Conservation (phyloP, 2,888 invertebrate genomes). For the Ormyrus labotus region DNA sequence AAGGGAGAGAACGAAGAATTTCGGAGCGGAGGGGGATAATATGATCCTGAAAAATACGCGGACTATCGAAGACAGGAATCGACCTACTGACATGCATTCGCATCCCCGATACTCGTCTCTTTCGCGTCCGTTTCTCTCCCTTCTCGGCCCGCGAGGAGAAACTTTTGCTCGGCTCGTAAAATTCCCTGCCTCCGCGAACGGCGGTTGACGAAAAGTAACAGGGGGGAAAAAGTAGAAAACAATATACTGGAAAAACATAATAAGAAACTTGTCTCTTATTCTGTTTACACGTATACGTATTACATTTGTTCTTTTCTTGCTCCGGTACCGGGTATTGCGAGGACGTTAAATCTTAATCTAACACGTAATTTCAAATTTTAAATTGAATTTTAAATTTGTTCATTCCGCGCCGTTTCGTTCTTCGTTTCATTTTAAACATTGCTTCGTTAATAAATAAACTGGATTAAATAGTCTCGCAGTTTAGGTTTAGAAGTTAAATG, state of each 20-base stretch:
- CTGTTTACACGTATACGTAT: constrained; percentile 29
- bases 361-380: neutral
- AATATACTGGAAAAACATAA: constrained; percentile 39
- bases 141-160: constrained; percentile 13
- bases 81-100: constrained; percentile 56
- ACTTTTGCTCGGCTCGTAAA: constrained; percentile 52
- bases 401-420: too few relatives aligned
- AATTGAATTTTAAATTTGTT: too few relatives aligned
- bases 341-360: neutral
- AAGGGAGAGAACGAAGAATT: neutral
- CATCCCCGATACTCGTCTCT: constrained; percentile 8
- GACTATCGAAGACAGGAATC: constrained; percentile 52
- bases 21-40: neutral
- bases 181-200: constrained; percentile 30
- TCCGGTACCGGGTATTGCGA: neutral
- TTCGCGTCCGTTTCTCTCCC: neutral
- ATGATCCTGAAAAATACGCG: constrained; percentile 39
- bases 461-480: too few relatives aligned
- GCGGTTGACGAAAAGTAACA: constrained; percentile 47
- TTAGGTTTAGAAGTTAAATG: too few relatives aligned
- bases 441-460: too few relatives aligned
- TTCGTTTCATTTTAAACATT: too few relatives aligned
- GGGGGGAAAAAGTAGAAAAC: constrained; percentile 42
- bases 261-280: constrained; percentile 48
- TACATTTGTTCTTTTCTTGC: neutral